Evolutionary conservation across 2,888 invertebrate species (phyloP).

Genomic region (Bellardia bayeri): DNA sequence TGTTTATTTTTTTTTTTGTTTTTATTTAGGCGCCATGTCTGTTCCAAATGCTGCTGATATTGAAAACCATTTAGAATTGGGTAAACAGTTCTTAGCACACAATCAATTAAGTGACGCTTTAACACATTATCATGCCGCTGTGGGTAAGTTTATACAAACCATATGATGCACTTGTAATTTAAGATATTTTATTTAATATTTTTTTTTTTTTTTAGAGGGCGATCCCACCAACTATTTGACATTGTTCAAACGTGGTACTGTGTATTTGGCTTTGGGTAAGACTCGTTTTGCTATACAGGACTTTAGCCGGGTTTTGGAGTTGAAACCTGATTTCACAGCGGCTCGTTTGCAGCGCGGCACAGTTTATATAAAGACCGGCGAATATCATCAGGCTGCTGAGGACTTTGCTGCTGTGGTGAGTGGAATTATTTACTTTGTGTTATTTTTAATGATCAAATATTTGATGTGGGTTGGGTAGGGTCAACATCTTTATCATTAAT

Average conservation of each 20-base stretch:
- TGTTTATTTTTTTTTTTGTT: slow-evolving; percentile 64
- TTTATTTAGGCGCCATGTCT: slow-evolving; percentile 87
- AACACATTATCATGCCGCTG: slow-evolving; percentile 98
- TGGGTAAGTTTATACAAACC: slow-evolving; percentile 87
- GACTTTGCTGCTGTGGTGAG: slow-evolving; percentile 95
- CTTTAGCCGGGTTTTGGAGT: slow-evolving; percentile 94
- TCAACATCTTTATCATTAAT: neutral
- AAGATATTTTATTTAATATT: neutral
- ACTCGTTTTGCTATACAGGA: slow-evolving; percentile 97
- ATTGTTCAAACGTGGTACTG: slow-evolving; percentile 97
- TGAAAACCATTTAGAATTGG: slow-evolving; percentile 96
- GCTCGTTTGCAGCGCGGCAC: slow-evolving; percentile 94
- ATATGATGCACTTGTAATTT: neutral
- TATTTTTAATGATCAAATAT: neutral
- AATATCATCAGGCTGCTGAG: slow-evolving; percentile 91
- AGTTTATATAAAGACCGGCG: slow-evolving; percentile 95
- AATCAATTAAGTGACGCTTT: slow-evolving; percentile 98
- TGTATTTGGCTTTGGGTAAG: slow-evolving; percentile 97
- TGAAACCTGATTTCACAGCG: slow-evolving; percentile 97
- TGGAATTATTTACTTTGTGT: slow-evolving; percentile 74
- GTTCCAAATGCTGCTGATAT: slow-evolving; percentile 89
- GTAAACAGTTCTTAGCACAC: slow-evolving; percentile 94
- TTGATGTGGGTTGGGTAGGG: neutral
- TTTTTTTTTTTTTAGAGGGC: slow-evolving; percentile 88
- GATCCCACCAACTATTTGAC: slow-evolving; percentile 98